A percentile compares a stretch with the other conserved stretches of the same genome.
phyloP scores from a whole-genome alignment of 1,140 invertebrate species.

The Ostrea edulis region DNA sequence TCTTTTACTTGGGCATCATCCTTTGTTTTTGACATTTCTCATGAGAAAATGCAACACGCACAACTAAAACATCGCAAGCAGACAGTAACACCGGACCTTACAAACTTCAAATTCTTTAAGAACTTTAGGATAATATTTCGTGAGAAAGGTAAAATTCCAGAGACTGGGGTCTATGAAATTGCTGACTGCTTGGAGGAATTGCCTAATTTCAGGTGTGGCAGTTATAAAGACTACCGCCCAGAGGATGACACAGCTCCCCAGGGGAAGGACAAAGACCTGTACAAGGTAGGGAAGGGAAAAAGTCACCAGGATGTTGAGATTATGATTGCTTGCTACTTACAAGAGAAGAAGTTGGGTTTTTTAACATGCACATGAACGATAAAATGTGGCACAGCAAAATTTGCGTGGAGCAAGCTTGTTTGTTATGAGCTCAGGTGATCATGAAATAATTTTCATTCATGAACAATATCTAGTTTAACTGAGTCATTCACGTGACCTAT shows the following conservation, averaged over 20 bases:
- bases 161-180: conserved; percentile 2
- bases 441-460: no score
- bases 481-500: no score
- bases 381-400: no score
- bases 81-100: not conserved
- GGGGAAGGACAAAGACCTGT: conserved; percentile 56
- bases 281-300: conserved; percentile 43
- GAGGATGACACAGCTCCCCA: conserved; percentile 39
- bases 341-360: no score
- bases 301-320: no score
- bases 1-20: not conserved
- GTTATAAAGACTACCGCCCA: conserved; percentile 51
- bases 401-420: no score
- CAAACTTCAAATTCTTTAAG: conserved; percentile 27
- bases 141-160: conserved; percentile 9
- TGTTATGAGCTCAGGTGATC: no score
- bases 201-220: conserved; percentile 53
- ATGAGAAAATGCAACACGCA: conserved; percentile 21
- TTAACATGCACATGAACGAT: no score
- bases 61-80: not conserved
- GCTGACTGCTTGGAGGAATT: conserved; percentile 37
- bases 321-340: no score
- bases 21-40: conserved; percentile 6
- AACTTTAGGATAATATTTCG: conserved; percentile 8
- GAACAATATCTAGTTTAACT: no score